Evolutionary conservation across 2,888 invertebrate genomes (phyloP), one percentile per base, ranked within the genome.

Genomic region (Sinelater perroti): DNA sequence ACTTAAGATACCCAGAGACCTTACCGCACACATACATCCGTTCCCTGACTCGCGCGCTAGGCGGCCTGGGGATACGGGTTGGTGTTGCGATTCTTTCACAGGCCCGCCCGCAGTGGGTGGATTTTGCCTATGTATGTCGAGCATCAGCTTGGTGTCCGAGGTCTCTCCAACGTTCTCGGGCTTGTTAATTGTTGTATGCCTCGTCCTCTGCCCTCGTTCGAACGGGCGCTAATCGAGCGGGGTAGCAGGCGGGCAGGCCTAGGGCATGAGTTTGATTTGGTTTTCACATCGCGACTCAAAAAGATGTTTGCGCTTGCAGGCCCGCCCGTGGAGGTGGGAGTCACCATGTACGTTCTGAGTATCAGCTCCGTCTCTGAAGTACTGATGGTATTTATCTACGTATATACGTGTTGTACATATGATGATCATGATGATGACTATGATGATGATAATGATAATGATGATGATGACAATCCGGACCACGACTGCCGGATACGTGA

Each of bases 321-420:
- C 89, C 91, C 91, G 82, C 94, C 96, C 79, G 95, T 96, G 84
- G 94, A 93, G 83, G 95, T 96, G 82, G 94, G 94, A 82, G 94
- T 95, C 84, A 95, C 95, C 84, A 94, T 96, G 91, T 94, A 94
- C 87, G 95, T 96, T 84, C 91, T 95, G 84, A 93, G 93, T 86
- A 96, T 96, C 88, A 93, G 94, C 87, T 94, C 95, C 83, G 93
- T 96, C 84, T 95, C 95, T 83, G 96, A 96, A 89, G 95, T 95
- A 82, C 88, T 93, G 86, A 95, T 95, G 95, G 95, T 95, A 91
- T 73, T 64, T 71, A 70, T 64, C 61, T 56, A 24, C 59, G 53
- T 56, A 51, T 57, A 60, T 67, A 66, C 67, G 65, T 67, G 65
- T 67, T 67, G 67, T 67, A 61, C 49, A 57, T 50, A 58, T 56